A percentile compares a stretch with the other conserved stretches of the same genome.
Conservation (phyloP, 2,888 invertebrate genomes). For the Rugalucina vietnamica region DNA sequence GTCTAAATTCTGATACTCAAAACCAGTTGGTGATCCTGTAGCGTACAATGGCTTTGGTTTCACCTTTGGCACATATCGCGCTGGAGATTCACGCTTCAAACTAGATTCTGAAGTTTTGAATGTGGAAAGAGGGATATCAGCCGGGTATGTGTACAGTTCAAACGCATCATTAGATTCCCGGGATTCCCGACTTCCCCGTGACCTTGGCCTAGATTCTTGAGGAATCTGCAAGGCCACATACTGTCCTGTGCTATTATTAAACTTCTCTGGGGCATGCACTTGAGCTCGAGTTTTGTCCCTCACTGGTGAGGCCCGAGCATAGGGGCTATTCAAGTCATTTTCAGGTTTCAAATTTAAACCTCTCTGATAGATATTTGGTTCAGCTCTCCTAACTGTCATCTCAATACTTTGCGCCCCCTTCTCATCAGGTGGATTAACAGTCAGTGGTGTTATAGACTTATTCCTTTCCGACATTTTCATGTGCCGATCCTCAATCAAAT, state of each 20-base stretch:
- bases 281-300: slow-evolving; percentile 42
- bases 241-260: slow-evolving; percentile 48
- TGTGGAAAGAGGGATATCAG: slow-evolving; percentile 59
- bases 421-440: slow-evolving; percentile 28
- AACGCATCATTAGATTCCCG: slow-evolving; percentile 61
- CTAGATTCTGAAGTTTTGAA: slow-evolving; percentile 40
- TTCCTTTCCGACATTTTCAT: slow-evolving; percentile 57
- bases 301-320: background rate
- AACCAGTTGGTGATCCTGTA: slow-evolving; percentile 56
- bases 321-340: slow-evolving; percentile 47
- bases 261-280: slow-evolving; percentile 55
- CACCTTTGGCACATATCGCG: slow-evolving; percentile 38
- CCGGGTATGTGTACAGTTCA: slow-evolving; percentile 56
- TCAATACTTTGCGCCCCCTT: slow-evolving; percentile 33
- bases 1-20: slow-evolving; percentile 53
- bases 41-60: slow-evolving; percentile 58
- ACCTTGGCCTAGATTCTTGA: slow-evolving; percentile 35
- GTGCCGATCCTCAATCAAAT: slow-evolving; percentile 39
- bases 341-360: slow-evolving; percentile 47
- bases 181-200: slow-evolving; percentile 50
- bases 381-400: slow-evolving; percentile 39
- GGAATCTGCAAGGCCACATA: slow-evolving; percentile 52
- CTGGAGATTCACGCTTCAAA: slow-evolving; percentile 31
- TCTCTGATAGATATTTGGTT: slow-evolving; percentile 57
- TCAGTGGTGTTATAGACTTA: slow-evolving; percentile 49